Base-by-base conservation (phyloP, 2,888 invertebrate species). In the Drosophila anomalata region DNA sequence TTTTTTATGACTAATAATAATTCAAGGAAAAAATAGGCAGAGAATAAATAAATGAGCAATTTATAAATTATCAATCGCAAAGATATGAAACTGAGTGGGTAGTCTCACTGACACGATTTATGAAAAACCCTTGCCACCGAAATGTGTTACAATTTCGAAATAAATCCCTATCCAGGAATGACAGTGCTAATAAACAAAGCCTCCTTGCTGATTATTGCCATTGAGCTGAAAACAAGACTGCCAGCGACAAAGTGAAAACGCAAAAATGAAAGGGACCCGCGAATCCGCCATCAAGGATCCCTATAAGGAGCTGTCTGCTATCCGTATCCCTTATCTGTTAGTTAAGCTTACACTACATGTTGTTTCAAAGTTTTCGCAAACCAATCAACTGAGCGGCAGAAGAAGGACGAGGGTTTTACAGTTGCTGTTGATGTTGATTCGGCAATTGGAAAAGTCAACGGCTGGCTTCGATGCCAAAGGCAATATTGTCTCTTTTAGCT, bases 381-480 rank as follows among this genome's bases (percentile, higher is more conserved):
- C 83, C 86, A 83, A 83, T 83, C 86, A 86, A 60, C 74, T 56
- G 55, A 12, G 51, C 17, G 20, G 20, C 8, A 22, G 22, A 20
- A 42, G 7, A 24, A 17, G 46, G 44, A 44, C 7, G 22, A 26
- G 24, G 39, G 22, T 39, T 54, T 52, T 52, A 47, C 54, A 46
- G 46, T 63, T 46, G 52, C 63, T 54, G 29, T 29, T 53, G 39
- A 57, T 52, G 59, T 55, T 55, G 51, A 52, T 54, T 65, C 68
- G 70, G 83, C 83, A 85, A 82, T 82, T 86, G 78, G 80, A 83
- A 82, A 85, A 82, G 82, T 86, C 86, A 85, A 79, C 78, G 81
- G 73, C 82, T 77, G 79, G 60, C 66, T 80, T 77, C 78, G 71
- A 78, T 79, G 85, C 82, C 82, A 82, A 57, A 44, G 71, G 83